phyloP scores from a whole-genome alignment of 2,888 invertebrate species.

The Microplitis deprimator region DNA sequence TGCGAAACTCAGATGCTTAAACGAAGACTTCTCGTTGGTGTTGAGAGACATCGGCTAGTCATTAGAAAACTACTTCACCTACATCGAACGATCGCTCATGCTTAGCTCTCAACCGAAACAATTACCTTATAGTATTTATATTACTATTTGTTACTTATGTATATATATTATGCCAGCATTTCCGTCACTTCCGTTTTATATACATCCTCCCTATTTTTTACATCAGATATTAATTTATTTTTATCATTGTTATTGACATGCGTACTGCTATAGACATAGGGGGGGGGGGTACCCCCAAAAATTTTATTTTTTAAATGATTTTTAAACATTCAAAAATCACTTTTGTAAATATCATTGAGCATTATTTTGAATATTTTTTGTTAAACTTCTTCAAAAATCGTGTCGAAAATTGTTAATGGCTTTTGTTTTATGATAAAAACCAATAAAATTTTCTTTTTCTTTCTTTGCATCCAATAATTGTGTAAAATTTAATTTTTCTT shows the following conservation, averaged over 20 bases:
- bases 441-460: too few species aligned
- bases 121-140: slow-evolving; percentile 32
- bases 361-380: too few species aligned
- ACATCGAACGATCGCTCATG: slow-evolving; percentile 50
- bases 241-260: not conserved
- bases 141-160: slow-evolving; percentile 21
- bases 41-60: slow-evolving; percentile 42
- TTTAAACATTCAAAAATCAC: too few species aligned
- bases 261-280: too few species aligned
- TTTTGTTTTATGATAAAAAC: too few species aligned
- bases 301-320: too few species aligned
- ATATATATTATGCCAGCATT: slow-evolving; percentile 39
- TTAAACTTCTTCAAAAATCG: too few species aligned
- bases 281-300: too few species aligned
- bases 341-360: too few species aligned
- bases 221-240: not conserved
- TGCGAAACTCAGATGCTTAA: not conserved
- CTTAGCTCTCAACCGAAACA: slow-evolving; percentile 45
- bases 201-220: not conserved
- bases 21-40: slow-evolving; percentile 5
- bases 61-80: slow-evolving; percentile 61
- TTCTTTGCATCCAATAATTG: too few species aligned
- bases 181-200: slow-evolving; percentile 12
- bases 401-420: too few species aligned
- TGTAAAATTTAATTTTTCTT: too few species aligned